Evolutionary conservation across 2,113 vertebrate genomes (phyloP).

Genomic region (Muscicapa adusta): DNA sequence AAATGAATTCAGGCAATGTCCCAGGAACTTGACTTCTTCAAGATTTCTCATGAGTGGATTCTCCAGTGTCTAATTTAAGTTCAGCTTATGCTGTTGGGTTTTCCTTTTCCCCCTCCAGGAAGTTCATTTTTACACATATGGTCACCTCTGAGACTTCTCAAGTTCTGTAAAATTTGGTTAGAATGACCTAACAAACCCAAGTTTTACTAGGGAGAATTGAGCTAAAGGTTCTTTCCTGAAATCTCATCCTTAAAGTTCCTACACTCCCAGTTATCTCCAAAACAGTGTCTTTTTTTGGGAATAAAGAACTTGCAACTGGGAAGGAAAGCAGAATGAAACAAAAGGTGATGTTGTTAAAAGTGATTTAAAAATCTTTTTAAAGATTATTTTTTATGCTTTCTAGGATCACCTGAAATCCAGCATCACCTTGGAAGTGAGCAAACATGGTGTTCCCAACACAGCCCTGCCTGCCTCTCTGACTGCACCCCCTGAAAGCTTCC

Average conservation of each 20-base stretch:
- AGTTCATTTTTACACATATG: background rate
- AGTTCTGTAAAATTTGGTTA: background rate
- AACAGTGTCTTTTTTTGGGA: background rate
- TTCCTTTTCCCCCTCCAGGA: background rate
- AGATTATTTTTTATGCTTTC: fast-evolving
- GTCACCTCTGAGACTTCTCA: background rate
- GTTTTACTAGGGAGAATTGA: background rate
- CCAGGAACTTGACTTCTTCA: fast-evolving
- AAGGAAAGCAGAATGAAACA: background rate
- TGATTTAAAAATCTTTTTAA: background rate
- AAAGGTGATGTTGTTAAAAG: background rate
- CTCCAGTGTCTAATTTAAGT: background rate
- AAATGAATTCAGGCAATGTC: background rate
- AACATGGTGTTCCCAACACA: fast-evolving
- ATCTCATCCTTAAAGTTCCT: background rate
- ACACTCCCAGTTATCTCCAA: background rate
- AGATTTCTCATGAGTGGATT: background rate
- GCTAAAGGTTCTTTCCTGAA: background rate
- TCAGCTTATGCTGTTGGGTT: background rate
- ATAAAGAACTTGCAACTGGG: background rate
- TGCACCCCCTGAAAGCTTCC: background rate
- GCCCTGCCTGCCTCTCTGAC: background rate
- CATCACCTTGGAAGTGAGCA: background rate
- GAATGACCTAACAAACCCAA: background rate
- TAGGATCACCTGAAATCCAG: background rate